These are phyloP conservation scores for Muscidifurax raptorellus DNA, from an alignment of 1,140 invertebrate species.

Conservation along the genomic window DNA sequence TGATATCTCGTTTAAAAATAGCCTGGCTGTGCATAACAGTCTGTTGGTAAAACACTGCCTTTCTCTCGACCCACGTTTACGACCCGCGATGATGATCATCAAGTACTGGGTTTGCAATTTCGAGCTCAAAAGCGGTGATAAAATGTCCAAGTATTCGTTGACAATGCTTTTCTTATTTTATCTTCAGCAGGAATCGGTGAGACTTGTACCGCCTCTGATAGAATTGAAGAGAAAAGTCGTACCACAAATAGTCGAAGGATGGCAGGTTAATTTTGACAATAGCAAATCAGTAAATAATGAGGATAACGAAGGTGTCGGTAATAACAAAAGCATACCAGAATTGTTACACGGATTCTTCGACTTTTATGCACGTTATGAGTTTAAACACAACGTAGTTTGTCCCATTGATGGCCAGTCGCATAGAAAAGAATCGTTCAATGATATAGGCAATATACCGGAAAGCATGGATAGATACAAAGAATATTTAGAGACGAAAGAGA, in stretches of 20 bases:
- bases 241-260: conserved; percentile 67
- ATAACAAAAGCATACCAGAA: conserved; percentile 66
- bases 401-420: conserved; percentile 75
- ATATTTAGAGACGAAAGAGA: conserved; percentile 61
- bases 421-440: conserved; percentile 69
- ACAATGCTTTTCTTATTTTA: conserved; percentile 80
- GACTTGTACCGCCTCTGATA: conserved; percentile 71
- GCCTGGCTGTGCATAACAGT: conserved; percentile 80
- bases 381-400: conserved; percentile 74
- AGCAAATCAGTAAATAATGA: conserved; percentile 49
- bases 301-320: conserved; percentile 48
- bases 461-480: conserved; percentile 72
- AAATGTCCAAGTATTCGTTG: conserved; percentile 79
- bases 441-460: conserved; percentile 67
- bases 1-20: conserved; percentile 83
- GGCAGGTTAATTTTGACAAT: conserved; percentile 74
- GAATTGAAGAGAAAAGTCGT: conserved; percentile 64
- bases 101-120: conserved; percentile 82
- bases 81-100: conserved; percentile 78
- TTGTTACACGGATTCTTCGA: conserved; percentile 79
- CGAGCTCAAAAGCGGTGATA: conserved; percentile 73
- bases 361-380: conserved; percentile 77
- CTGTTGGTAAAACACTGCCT: conserved; percentile 78
- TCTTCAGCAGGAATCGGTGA: conserved; percentile 76
- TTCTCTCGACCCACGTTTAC: conserved; percentile 76